Evolutionary conservation across 2,888 invertebrate genomes (phyloP), one percentile per base, ranked within the genome.

Genomic region (Eupithecia centaureata): DNA sequence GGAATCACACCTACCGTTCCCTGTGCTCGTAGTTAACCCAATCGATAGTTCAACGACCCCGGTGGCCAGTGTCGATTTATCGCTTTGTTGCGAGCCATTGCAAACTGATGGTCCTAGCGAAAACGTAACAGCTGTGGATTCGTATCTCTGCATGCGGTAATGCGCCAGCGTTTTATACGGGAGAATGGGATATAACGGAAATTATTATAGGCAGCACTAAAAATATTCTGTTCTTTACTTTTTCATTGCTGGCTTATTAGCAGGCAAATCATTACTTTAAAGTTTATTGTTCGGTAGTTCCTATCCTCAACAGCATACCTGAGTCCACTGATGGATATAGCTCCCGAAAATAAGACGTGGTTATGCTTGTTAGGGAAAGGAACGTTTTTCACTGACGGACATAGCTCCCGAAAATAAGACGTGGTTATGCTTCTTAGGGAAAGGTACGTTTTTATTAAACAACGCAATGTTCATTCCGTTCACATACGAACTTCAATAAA

Each of bases 21-120:
- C 62, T 59, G 67, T 52, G 63, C 63, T 61, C 63, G 61, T 57
- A 71, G 70, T 73, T 66, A 71, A 57, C 71, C 77, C 81, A 84
- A 87, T 86, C 85, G 85, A 86, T 87, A 86, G 86, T 82, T 74
- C 82, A 82, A 79, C 77, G 85, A 86, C 81, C 85, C 35, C 76
- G 76, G 71, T 70, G 74, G 75, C 78, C 63, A 76, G 82, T 81
- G 82, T 80, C 81, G 79, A 83, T 85, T 83, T 82, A 80, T 81
- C 81, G 79, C 75, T 80, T 83, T 82, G 77, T 73, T 68, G 72
- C 73, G 70, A 76, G 78, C 76, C 76, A 79, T 66, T 63, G 65
- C 65, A 47, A 35, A 56, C 59, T 63, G 60, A 22, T 66, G 56
- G 57, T 18, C 63, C 57, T 57, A 63, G 66, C 63, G 51, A 28